These are phyloP conservation scores for Papilio gigon DNA, from an alignment of 2,888 invertebrate species.

Conservation along the genomic window DNA sequence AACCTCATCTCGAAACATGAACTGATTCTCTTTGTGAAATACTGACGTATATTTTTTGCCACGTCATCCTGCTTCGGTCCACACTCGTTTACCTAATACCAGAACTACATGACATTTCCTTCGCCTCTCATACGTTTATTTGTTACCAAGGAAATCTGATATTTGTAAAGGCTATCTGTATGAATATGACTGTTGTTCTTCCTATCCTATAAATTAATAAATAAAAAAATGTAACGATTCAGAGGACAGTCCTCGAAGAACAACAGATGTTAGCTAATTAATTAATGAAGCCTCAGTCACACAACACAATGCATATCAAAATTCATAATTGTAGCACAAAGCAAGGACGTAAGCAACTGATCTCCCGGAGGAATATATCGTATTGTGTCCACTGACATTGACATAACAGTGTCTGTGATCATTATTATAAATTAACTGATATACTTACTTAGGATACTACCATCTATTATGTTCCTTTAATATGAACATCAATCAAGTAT, in stretches of 20 bases:
- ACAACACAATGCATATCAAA: background rate
- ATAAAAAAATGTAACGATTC: background rate
- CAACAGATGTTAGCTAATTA: constrained; percentile 17
- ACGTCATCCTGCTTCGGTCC: no score
- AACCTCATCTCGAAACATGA: no score
- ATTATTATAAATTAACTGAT: background rate
- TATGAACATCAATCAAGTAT: background rate
- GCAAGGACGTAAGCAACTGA: constrained; percentile 21
- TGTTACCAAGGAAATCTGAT: no score
- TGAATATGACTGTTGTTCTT: no score
- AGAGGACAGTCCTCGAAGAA: background rate
- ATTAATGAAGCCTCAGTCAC: constrained; percentile 6
- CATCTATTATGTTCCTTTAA: background rate
- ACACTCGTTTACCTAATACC: no score
- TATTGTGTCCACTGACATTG: constrained; percentile 4
- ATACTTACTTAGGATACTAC: background rate
- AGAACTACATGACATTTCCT: no score
- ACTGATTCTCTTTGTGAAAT: no score
- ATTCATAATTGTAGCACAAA: constrained; percentile 27
- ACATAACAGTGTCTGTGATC: background rate
- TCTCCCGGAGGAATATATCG: constrained; percentile 1
- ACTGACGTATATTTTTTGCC: no score
- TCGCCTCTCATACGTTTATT: no score
- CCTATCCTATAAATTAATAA: background rate
- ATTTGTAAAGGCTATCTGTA: no score